Base-by-base conservation (phyloP, 1,140 invertebrate genomes). In the Ostrea denselamellosa region DNA sequence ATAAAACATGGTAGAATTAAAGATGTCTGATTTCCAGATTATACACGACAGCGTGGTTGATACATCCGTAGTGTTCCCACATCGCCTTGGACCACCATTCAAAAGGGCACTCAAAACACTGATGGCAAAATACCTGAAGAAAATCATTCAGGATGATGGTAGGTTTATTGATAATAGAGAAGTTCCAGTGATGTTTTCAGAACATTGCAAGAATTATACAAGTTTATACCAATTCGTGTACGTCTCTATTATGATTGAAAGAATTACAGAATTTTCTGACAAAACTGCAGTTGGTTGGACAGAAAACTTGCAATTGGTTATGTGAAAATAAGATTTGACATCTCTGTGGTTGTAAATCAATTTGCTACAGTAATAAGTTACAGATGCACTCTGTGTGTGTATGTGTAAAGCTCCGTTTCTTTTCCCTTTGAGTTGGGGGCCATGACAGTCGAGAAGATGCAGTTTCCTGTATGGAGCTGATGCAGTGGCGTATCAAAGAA, bases 91-190 rank as follows among this genome's bases (percentile, higher is more conserved):
- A 0, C 96, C 96, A 88, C 98, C 98, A 5, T 97, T 97, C 91
- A 99, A 99, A 94, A 96, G 98, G 92, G 98, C 98, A 4, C 95
- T 99, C 8, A 97, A 97, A 94, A 98, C 97, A 90, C 96, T 99
- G 8, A 97, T 97, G 93, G 97, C 97, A 71, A 98, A 99, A 92
- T 97, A 97, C 95, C 95, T 99, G 10, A 97, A 97, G 91, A 98
- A 98, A 94, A 98, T 99, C 86, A 99, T 99, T 93, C 99, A 99
- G 95, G 97, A 98, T 93, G 96, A 97, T 92, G 96, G 97, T 97
- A 85, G 87, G 90, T 88, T 83, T 44, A 9, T 77, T 81, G 17
- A 22, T 81, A 34, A 81, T 9, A 34, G 34, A 10, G 25, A 51
- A 81, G 14, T n/a, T n/a, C n/a, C 9, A 85, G 5, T 54, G 8